A percentile compares a stretch with the other conserved stretches of the same genome.
Evolutionary conservation across 2,888 invertebrate genomes (phyloP).

Genomic region (Mongoloraphidia duomilia): DNA sequence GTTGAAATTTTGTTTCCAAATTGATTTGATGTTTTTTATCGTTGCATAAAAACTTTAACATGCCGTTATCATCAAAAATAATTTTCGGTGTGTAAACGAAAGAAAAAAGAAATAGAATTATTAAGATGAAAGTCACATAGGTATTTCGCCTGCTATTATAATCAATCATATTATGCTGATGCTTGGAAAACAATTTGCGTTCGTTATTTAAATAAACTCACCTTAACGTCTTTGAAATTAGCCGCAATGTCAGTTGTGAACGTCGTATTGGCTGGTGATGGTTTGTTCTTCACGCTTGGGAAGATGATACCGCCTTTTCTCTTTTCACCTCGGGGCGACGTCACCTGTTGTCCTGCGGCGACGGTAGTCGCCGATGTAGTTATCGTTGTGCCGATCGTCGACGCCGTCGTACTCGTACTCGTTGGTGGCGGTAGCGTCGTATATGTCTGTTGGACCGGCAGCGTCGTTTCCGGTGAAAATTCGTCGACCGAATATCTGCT

Average conservation of each 20-base stretch:
- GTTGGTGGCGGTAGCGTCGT: conserved; percentile 31
- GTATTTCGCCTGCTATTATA: no score
- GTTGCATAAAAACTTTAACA: no score
- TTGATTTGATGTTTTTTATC: no score
- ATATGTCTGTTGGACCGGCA: conserved; percentile 19
- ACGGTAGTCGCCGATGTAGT: conserved; percentile 16
- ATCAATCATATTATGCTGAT: no score
- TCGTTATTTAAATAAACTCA: conserved; percentile 31
- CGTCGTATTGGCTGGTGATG: conserved; percentile 68
- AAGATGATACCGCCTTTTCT: conserved; percentile 78
- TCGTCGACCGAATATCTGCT: conserved; percentile 12
- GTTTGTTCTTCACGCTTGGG: conserved; percentile 83
- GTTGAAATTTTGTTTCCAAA: no score
- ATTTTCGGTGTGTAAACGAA: no score
- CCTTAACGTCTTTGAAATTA: conserved; percentile 71
- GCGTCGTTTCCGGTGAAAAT: conserved; percentile 19
- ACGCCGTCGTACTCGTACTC: conserved; percentile 20
- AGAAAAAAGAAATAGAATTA: no score
- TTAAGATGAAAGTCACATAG: no score
- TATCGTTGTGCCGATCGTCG: conserved; percentile 10
- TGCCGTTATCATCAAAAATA: no score
- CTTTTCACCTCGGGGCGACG: conserved; percentile 30
- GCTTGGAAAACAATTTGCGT: no score
- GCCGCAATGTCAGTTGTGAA: conserved; percentile 64
- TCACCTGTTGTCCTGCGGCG: conserved; percentile 17